Evolutionary conservation across 2,888 invertebrate genomes (phyloP).

Genomic region (Andrena dorsata): DNA sequence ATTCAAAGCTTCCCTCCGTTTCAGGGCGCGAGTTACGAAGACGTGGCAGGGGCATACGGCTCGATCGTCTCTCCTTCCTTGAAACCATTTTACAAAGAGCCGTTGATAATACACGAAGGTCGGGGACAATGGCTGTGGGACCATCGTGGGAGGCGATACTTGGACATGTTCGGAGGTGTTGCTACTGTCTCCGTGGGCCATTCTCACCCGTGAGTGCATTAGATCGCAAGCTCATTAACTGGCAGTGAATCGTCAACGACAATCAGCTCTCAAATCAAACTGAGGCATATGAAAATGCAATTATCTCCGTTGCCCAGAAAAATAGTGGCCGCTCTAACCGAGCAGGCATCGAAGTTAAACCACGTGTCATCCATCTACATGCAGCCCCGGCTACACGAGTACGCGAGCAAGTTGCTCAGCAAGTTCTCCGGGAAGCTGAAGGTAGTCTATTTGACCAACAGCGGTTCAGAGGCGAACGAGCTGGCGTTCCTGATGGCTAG

Average conservation of each 20-base stretch:
- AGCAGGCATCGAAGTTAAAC: conserved; percentile 94
- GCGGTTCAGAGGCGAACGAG: conserved; percentile 99
- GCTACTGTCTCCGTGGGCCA: conserved; percentile 99
- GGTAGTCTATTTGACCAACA: conserved; percentile 97
- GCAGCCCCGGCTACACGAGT: conserved; percentile 96
- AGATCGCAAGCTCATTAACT: no score
- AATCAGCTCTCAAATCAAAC: no score
- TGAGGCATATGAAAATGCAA: neutral
- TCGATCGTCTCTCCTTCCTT: conserved; percentile 90
- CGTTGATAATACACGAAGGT: conserved; percentile 93
- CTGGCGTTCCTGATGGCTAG: conserved; percentile 95
- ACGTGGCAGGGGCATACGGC: conserved; percentile 87
- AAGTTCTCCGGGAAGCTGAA: conserved; percentile 95
- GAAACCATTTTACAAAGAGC: conserved; percentile 91
- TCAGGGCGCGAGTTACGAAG: conserved; percentile 88
- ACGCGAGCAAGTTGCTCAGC: conserved; percentile 91
- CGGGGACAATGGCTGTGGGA: conserved; percentile 97
- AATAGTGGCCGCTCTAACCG: conserved; percentile 91
- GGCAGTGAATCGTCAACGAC: no score
- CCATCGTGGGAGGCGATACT: conserved; percentile 92
- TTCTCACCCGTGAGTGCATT: conserved; percentile 95
- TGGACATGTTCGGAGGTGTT: conserved; percentile 98
- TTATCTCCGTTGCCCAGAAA: conserved; percentile 87
- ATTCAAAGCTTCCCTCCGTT: neutral
- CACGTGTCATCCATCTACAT: conserved; percentile 97